Percentiles rank a stretch among this genome's conserved stretches.
phyloP scores from a whole-genome alignment of 2,888 invertebrate genomes.

The Nebria salina region DNA sequence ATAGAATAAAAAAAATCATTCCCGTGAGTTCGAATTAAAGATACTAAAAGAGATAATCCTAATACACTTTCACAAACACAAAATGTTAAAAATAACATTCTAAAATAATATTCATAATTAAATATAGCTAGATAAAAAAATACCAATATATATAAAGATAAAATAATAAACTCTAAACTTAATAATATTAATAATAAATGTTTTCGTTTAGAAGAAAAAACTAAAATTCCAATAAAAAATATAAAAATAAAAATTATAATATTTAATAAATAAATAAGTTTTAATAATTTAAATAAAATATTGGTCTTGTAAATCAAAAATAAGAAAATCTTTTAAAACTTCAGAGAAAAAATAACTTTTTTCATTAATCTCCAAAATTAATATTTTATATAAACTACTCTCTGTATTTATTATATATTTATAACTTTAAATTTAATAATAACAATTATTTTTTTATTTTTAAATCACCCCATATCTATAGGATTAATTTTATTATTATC shows the following conservation, averaged over 20 bases:
- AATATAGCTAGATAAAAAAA: slow-evolving; percentile 63
- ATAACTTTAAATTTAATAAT: slow-evolving; percentile 55
- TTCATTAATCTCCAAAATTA: slow-evolving; percentile 77
- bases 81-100: slow-evolving; percentile 71
- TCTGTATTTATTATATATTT: slow-evolving; percentile 60
- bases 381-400: slow-evolving; percentile 74
- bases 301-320: slow-evolving; percentile 76
- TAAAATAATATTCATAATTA: slow-evolving; percentile 67
- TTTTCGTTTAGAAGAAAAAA: slow-evolving; percentile 68
- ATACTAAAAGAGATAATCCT: slow-evolving; percentile 71
- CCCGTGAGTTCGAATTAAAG: slow-evolving; percentile 69
- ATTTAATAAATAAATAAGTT: slow-evolving; percentile 65
- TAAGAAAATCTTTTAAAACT: slow-evolving; percentile 69
- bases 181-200: slow-evolving; percentile 70
- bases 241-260: slow-evolving; percentile 63
- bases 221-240: slow-evolving; percentile 65
- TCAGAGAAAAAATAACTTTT: slow-evolving; percentile 69
- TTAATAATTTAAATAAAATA: slow-evolving; percentile 74
- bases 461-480: slow-evolving; percentile 67
- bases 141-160: slow-evolving; percentile 67
- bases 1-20: slow-evolving; percentile 71
- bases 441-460: too few species aligned
- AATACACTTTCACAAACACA: slow-evolving; percentile 73
- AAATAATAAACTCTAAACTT: slow-evolving; percentile 70
- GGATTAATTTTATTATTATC: slow-evolving; percentile 66